Evolutionary conservation across 2,888 invertebrate species (phyloP), one percentile per base, ranked within the genome.

Genomic region (Euzetes globulus): DNA sequence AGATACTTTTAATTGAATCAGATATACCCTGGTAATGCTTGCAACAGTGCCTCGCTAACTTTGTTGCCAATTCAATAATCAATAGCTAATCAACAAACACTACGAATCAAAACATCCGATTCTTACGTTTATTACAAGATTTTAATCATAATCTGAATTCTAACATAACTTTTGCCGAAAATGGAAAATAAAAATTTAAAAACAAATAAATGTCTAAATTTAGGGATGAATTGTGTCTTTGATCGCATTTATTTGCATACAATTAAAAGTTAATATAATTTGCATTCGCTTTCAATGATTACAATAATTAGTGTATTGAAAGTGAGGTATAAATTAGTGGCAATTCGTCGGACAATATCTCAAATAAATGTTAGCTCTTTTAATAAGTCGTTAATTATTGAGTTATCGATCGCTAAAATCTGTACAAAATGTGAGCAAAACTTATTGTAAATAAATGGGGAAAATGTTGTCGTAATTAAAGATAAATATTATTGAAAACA

Each of bases 351-450:
- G 17, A 27, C 33, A 33, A 60, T 29, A 60, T 7, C 29, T 29
- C 25, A 60, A 29, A 29, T 29, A 60, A 60, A 3, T 22, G 29
- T 15, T 60, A 60, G 27, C 27, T 29, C 25, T 29, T 60, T 5
- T 9, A 60, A 17, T 29, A 19, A 60, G 29, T 33, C 7, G 6
- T 60, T 22, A 29, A 60, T 60, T 29, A 60, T 60, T n/a, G 25
- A 29, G 29, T 22, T 60, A 25, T 60, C 27, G 27, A 60, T 25
- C 25, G 60, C 29, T 17, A 47, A 47, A 5, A 22, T 29, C 60
- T 60, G 60, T 60, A 60, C 60, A 60, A 47, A 60, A 60, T 22
- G 25, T 60, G 60, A 60, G 60, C 60, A 60, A 60, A 60, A 60
- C 9, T 15, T 9, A 47, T 13, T 5, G 47, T 13, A 2, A 47